These are phyloP conservation scores for Pemphredon lugubris DNA, from an alignment of 2,888 invertebrate genomes.

Conservation along the genomic window DNA sequence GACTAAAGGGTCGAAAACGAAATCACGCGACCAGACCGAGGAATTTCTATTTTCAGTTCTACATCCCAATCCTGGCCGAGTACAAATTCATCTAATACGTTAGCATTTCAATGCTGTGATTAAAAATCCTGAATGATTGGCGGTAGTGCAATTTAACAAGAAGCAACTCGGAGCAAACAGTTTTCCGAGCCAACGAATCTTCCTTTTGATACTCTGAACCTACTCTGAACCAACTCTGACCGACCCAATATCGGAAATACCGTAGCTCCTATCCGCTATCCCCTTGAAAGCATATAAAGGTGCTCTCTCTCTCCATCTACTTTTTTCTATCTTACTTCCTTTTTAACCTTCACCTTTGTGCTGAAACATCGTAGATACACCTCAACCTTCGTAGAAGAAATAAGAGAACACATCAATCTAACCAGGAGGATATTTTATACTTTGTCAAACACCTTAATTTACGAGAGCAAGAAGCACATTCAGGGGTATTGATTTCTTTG, in stretches of 20 bases:
- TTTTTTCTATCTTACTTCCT: conserved; percentile 1
- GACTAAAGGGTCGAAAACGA: no score
- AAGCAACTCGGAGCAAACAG: background rate
- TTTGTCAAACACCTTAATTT: conserved; percentile 5
- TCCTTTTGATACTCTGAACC: background rate
- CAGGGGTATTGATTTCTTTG: no score
- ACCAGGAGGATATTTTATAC: background rate
- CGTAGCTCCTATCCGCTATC: conserved; percentile 6
- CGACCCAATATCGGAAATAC: conserved; percentile 1
- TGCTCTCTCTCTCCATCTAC: no score
- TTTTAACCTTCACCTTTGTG: conserved; percentile 21
- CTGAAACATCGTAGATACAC: no score
- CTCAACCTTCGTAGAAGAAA: conserved; percentile 10
- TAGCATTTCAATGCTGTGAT: no score
- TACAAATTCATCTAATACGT: no score
- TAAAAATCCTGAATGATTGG: background rate
- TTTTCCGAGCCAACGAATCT: background rate
- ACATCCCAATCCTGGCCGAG: no score
- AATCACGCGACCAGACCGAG: no score
- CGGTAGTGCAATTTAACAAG: background rate
- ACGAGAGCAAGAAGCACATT: background rate
- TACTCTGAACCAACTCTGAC: no score
- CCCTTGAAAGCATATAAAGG: background rate
- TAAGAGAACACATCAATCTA: conserved; percentile 3
- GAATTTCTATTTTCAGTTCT: no score